Evolutionary conservation across 2,797 vertebrate species (phyloP).

Genomic region (Myotis daubentonii): DNA sequence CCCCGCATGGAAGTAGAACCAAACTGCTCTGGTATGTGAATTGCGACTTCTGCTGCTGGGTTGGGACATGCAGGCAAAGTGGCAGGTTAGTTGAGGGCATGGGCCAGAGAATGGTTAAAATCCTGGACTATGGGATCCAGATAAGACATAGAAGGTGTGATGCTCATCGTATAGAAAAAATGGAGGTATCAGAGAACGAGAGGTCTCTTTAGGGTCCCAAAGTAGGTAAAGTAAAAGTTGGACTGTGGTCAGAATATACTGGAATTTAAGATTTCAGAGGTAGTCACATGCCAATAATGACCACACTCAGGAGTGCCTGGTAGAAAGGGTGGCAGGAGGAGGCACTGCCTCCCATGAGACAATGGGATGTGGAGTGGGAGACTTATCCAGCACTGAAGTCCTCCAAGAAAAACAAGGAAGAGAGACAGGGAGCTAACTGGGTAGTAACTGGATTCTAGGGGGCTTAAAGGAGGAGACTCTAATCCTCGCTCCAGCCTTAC

Average conservation of each 20-base stretch:
- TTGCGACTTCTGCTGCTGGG: neutral
- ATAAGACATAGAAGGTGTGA: neutral
- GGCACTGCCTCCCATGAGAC: neutral
- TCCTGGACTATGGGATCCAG: neutral
- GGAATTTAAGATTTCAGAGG: neutral
- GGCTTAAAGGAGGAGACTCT: neutral
- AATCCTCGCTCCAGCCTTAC: neutral
- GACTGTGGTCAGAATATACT: neutral
- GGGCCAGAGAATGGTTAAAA: neutral
- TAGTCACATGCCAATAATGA: neutral
- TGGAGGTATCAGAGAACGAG: neutral
- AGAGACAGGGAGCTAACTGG: neutral
- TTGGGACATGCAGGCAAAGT: neutral
- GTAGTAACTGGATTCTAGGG: neutral
- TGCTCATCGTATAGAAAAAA: neutral
- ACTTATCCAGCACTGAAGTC: neutral
- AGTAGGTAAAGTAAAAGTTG: slow-evolving; percentile 2
- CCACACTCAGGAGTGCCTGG: neutral
- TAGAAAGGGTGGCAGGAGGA: neutral
- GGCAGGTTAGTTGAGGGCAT: neutral
- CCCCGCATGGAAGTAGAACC: neutral
- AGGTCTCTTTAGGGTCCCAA: neutral
- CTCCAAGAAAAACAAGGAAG: neutral
- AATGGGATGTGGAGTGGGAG: neutral
- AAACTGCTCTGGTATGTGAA: neutral